Evolutionary conservation across 2,113 vertebrate genomes (phyloP).

Genomic region (Ageneiosus marmoratus): DNA sequence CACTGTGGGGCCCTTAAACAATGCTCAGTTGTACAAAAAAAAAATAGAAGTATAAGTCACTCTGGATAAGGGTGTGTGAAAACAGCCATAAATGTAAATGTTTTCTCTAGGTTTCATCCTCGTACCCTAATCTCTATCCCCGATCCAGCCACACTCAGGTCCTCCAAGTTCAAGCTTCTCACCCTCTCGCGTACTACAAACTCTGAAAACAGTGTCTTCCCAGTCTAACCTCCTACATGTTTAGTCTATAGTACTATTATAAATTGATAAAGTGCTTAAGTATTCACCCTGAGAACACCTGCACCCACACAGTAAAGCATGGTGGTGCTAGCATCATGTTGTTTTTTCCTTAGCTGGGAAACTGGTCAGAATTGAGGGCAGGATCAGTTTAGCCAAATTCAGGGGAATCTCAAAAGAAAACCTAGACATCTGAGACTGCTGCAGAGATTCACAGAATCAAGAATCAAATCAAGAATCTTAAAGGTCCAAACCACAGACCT

Average conservation of each 20-base stretch:
- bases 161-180: neutral
- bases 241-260: neutral
- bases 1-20: too few relatives aligned
- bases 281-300: neutral
- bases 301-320: neutral
- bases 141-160: neutral
- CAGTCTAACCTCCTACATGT: too few relatives aligned
- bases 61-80: too few relatives aligned
- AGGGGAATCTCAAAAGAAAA: too few relatives aligned
- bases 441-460: too few relatives aligned
- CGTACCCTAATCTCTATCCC: neutral
- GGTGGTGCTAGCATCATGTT: neutral
- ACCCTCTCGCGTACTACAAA: neutral
- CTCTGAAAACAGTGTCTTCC: too few relatives aligned
- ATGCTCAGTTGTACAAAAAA: too few relatives aligned
- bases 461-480: too few relatives aligned
- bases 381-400: too few relatives aligned
- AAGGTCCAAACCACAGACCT: neutral
- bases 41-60: too few relatives aligned
- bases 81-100: too few relatives aligned
- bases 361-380: neutral
- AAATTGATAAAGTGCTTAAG: neutral
- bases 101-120: neutral
- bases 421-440: too few relatives aligned
- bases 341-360: neutral